Conservation (phyloP, 2,888 invertebrate species). For the Drosophila quinaria region DNA sequence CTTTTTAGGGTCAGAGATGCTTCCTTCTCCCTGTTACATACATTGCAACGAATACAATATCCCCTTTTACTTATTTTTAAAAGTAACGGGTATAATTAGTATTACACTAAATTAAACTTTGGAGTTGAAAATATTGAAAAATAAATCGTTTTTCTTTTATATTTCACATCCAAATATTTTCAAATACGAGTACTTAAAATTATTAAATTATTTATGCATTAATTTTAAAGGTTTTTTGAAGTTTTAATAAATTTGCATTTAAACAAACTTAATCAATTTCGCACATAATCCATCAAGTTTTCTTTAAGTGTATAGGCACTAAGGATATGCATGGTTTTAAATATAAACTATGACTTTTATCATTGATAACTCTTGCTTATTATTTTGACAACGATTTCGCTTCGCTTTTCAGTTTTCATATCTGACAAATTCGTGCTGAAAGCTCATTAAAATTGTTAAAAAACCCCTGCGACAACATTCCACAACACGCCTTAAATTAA, state of each 20-base stretch:
- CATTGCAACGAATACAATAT: too few species aligned
- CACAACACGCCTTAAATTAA: constrained; percentile 49
- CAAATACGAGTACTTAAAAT: background rate
- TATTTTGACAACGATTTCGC: constrained; percentile 14
- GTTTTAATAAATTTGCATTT: too few species aligned
- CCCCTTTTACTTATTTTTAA: too few species aligned
- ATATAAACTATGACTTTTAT: background rate
- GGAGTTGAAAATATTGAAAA: too few species aligned
- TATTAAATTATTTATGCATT: background rate
- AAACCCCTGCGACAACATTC: constrained; percentile 32
- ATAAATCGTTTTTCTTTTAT: too few species aligned
- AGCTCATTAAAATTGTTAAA: constrained; percentile 46
- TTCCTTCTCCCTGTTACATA: too few species aligned
- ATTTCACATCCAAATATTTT: background rate
- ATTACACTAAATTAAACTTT: too few species aligned
- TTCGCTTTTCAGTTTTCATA: constrained; percentile 17
- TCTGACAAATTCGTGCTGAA: constrained; percentile 27
- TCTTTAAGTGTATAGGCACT: background rate
- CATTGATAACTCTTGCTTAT: constrained; percentile 15
- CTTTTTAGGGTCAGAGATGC: too few species aligned
- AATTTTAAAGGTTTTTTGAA: too few species aligned
- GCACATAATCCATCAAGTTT: background rate
- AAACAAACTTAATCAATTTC: too few species aligned
- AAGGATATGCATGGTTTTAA: background rate
- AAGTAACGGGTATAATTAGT: too few species aligned